Conservation (phyloP, 2,113 vertebrate species). For the Colaptes auratus region DNA sequence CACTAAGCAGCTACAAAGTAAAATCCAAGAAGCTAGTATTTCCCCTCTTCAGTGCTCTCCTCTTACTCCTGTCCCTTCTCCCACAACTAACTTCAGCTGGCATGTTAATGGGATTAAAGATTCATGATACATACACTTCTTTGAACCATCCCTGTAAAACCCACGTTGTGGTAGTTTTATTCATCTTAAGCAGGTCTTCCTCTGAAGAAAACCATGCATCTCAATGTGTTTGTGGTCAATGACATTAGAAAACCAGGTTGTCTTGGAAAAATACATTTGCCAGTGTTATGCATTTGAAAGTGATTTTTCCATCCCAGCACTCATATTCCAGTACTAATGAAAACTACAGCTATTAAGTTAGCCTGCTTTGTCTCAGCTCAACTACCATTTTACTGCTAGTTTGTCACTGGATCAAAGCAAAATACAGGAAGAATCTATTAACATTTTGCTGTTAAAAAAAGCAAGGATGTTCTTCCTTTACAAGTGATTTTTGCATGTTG, state of each 20-base stretch:
- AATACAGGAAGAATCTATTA: background rate
- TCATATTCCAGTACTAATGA: constrained; percentile 21
- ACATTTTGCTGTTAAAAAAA: background rate
- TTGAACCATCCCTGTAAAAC: background rate
- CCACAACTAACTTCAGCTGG: background rate
- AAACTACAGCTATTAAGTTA: constrained; percentile 54
- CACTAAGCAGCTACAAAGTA: background rate
- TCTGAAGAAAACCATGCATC: background rate
- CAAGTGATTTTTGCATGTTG: constrained; percentile 1
- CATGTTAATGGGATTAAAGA: background rate
- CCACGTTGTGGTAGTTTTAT: background rate
- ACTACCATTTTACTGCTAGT: background rate
- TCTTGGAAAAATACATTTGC: constrained; percentile 51
- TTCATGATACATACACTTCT: background rate
- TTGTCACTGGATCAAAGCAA: constrained; percentile 21
- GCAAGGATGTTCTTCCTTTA: constrained; percentile 3
- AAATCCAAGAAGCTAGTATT: constrained; percentile 6
- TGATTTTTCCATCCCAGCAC: constrained; percentile 36
- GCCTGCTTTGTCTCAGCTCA: constrained; percentile 12
- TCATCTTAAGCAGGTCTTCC: background rate
- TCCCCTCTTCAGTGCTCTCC: background rate
- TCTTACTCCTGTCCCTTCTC: background rate
- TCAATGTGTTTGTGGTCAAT: constrained; percentile 18
- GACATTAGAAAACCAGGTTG: constrained; percentile 41
- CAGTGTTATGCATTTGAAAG: constrained; percentile 22